Base-by-base conservation (phyloP, 2,113 vertebrate species). In the Ceratotherium simum region DNA sequence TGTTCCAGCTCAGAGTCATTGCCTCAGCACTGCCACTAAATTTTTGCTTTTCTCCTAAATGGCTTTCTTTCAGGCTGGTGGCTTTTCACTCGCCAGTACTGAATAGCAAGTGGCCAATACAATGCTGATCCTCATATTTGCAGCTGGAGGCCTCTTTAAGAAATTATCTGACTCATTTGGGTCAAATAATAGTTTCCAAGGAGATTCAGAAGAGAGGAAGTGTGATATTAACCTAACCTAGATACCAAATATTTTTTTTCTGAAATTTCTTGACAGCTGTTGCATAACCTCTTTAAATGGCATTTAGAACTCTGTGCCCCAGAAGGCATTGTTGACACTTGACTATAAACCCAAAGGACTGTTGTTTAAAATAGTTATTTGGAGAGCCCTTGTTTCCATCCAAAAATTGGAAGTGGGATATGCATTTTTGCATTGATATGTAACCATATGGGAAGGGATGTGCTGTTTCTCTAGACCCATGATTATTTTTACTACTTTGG, bases 171-270 rank as follows among this genome's bases (percentile, higher is more conserved):
- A 90, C 51, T 97, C 92, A 97, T 60, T 0, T 93, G 51, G 95
- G 33, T 95, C 88, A 91, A 92, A 89, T 96, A 96, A 91, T 95
- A 89, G 91, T 97, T 96, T 97, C 92, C 72, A 83, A 95, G 97
- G 92, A 94, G 92, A 79, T 27, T 62, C 58, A 93, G 90, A 96
- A 96, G 95, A 97, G 83, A 98, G 98, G 94, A 98, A 98, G 92
- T 97, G 42, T 98, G 95, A 96, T 97, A 94, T 92, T 98, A 98
- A 98, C 95, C 89, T 97, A 98, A 97, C 98, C 97, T 97, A 98
- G 97, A 97, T 97, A 98, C 94, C 97, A 98, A 95, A 42, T 96
- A n/a, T 95, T 98, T 96, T 90, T 96, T 97, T 94, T 94, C 92
- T 97, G 87, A 97, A 95, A 94, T 98, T 96, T 98, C 92, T 98